Conservation (phyloP, 2,113 vertebrate species). For the Actenoides lindsayi region DNA sequence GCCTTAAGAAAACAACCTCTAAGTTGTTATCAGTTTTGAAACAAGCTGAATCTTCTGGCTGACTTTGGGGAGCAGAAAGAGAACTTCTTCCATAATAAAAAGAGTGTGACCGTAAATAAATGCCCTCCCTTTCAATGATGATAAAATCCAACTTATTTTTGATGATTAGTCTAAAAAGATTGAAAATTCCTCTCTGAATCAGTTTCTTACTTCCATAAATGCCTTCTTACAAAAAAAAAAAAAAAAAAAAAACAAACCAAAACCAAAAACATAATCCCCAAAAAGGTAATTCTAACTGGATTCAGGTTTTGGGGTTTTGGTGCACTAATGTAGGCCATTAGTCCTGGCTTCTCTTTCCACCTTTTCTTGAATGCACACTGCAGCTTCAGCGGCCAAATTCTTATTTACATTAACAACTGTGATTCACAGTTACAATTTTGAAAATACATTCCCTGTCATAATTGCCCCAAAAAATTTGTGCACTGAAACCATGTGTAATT, state of each 20-base stretch:
- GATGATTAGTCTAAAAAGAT: not conserved
- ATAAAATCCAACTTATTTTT: not conserved
- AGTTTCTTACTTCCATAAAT: not conserved
- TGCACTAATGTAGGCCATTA: not conserved
- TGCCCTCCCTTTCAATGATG: accelerated
- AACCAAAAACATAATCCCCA: no score
- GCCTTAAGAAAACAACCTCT: not conserved
- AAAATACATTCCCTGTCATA: not conserved
- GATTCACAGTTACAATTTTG: not conserved
- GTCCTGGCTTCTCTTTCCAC: not conserved
- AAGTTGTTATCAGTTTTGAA: not conserved
- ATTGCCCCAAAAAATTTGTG: not conserved
- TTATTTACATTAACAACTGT: not conserved
- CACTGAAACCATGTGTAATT: not conserved
- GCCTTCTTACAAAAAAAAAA: not conserved
- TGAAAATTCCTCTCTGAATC: not conserved
- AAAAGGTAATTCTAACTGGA: not conserved
- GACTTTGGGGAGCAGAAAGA: not conserved
- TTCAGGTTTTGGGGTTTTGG: not conserved
- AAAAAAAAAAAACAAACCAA: not conserved
- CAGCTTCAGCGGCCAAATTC: not conserved
- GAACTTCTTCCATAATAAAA: not conserved
- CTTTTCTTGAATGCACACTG: not conserved
- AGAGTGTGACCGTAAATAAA: not conserved
- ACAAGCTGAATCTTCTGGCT: not conserved